Evolutionary conservation across 2,888 invertebrate genomes (phyloP).

Genomic region (Tipula vernalis): DNA sequence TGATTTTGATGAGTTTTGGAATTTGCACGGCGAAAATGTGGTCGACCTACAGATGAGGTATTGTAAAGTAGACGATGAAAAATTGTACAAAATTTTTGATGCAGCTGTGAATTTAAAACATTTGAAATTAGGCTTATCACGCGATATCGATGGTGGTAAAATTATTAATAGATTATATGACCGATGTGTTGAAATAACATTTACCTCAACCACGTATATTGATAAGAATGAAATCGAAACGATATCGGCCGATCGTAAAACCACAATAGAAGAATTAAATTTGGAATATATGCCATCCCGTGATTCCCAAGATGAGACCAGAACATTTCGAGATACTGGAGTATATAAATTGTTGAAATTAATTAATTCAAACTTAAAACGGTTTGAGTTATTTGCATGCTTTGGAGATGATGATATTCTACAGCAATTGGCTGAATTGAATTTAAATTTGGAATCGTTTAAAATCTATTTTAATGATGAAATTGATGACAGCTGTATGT

Average conservation of each 20-base stretch:
- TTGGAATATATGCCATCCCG: neutral
- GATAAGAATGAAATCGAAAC: neutral
- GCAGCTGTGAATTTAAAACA: neutral
- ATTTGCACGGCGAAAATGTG: neutral
- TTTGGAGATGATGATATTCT: neutral
- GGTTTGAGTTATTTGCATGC: neutral
- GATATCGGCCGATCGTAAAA: neutral
- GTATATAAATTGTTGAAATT: neutral
- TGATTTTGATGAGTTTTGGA: neutral
- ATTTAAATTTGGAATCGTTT: neutral
- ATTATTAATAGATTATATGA: neutral
- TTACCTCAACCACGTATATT: neutral
- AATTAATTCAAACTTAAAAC: neutral
- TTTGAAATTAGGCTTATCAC: neutral
- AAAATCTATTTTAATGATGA: neutral
- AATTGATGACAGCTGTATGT: neutral
- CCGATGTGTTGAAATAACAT: neutral
- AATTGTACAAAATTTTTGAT: neutral
- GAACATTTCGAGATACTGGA: neutral
- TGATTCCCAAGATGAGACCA: neutral
- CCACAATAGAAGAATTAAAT: slow-evolving; percentile 4
- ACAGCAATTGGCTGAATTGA: neutral
- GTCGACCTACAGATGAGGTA: neutral
- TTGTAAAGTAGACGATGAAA: neutral
- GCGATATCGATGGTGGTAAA: neutral